Percentiles rank a stretch among this genome's conserved stretches.
Conservation (phyloP, 1,140 invertebrate species). For the Danaus plexippus region DNA sequence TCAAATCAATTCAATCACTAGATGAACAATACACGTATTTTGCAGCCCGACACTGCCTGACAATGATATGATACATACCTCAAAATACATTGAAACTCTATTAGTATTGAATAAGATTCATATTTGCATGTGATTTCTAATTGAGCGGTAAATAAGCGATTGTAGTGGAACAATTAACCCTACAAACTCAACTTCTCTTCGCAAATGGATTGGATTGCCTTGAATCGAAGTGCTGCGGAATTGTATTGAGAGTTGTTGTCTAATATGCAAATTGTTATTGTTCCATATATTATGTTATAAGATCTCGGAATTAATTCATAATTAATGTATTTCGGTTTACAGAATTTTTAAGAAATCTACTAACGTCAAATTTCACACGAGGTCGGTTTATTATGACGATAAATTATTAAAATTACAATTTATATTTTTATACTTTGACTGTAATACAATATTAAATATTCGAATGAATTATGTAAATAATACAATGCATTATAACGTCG, state of each 20-base stretch:
- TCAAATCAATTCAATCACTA: conserved; percentile 40
- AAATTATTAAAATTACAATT: too few species aligned
- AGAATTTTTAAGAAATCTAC: too few species aligned
- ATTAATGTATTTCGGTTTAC: too few species aligned
- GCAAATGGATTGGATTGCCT: conserved; percentile 50
- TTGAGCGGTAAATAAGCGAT: conserved; percentile 4
- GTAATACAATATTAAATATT: background rate
- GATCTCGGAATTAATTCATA: too few species aligned
- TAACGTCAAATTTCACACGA: too few species aligned
- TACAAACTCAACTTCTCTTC: conserved; percentile 38
- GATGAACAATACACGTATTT: conserved; percentile 49
- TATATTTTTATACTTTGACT: background rate
- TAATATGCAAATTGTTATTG: too few species aligned
- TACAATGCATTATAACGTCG: too few species aligned
- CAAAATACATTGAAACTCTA: conserved; percentile 1
- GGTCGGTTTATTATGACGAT: too few species aligned
- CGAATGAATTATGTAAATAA: background rate
- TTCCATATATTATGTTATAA: too few species aligned
- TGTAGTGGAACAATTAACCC: conserved; percentile 38
- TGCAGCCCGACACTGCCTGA: conserved; percentile 31
- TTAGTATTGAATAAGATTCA: conserved; percentile 4
- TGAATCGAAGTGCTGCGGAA: conserved; percentile 34
- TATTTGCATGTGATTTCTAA: conserved; percentile 4
- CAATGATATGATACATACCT: conserved; percentile 2
- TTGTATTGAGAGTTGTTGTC: conserved; percentile 16